Evolutionary conservation across 2,113 vertebrate genomes (phyloP).

Genomic region (Oreotrochilus melanogaster): DNA sequence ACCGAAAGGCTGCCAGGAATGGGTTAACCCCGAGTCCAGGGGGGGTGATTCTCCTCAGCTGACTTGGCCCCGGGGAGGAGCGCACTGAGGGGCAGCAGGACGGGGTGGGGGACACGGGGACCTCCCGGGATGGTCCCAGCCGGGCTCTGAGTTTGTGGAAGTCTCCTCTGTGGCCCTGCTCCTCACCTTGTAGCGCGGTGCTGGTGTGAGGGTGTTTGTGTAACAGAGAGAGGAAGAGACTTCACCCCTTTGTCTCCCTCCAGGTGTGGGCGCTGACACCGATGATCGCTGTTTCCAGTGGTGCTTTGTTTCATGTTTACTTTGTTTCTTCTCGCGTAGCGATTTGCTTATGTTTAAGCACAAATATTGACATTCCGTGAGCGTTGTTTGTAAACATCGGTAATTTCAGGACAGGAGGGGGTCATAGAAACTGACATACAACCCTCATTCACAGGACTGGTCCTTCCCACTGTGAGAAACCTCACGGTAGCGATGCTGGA

Average conservation of each 20-base stretch:
- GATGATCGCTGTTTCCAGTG: fast-evolving
- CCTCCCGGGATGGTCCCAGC: fast-evolving
- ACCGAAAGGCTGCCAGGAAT: not conserved
- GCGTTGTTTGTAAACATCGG: fast-evolving
- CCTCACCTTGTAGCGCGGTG: no score
- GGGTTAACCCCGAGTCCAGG: not conserved
- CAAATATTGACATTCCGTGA: fast-evolving
- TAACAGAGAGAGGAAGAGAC: no score
- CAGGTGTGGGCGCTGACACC: fast-evolving
- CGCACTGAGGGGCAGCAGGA: not conserved
- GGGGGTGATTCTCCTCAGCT: not conserved
- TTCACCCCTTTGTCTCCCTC: not conserved
- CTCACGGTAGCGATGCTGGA: fast-evolving
- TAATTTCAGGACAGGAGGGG: fast-evolving
- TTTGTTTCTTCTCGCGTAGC: not conserved
- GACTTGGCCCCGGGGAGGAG: not conserved
- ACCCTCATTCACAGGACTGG: fast-evolving
- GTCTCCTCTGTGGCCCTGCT: fast-evolving
- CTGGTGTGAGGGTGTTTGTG: no score
- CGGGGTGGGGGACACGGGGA: not conserved
- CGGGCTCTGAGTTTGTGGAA: fast-evolving
- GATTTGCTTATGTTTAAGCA: fast-evolving
- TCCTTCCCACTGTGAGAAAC: fast-evolving
- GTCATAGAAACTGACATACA: no score
- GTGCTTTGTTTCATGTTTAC: fast-evolving